These are phyloP conservation scores for Tenthredo mesomela DNA, from an alignment of 2,888 invertebrate genomes.

Conservation along the genomic window DNA sequence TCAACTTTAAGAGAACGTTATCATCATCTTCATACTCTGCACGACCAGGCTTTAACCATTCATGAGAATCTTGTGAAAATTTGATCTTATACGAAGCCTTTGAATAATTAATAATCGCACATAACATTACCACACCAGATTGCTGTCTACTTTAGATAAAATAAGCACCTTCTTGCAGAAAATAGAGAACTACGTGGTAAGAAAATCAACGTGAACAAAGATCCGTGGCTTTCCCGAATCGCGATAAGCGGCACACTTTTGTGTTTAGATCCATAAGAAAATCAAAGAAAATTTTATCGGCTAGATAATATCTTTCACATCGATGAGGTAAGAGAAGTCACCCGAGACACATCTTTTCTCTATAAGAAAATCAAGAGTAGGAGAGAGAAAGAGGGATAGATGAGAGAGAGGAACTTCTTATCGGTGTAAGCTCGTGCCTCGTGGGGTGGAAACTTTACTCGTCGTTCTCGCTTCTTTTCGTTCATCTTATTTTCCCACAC, in stretches of 20 bases:
- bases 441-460: constrained; percentile 48
- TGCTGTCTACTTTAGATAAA: neutral
- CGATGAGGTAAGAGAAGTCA: constrained; percentile 10
- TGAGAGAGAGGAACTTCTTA: constrained; percentile 33
- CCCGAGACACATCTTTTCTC: constrained; percentile 44
- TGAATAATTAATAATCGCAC: constrained; percentile 11
- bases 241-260: neutral
- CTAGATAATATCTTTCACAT: constrained; percentile 20
- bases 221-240: neutral
- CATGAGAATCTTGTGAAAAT: neutral
- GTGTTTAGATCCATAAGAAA: neutral
- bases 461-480: constrained; percentile 37
- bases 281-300: constrained; percentile 20
- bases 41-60: neutral
- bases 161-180: neutral
- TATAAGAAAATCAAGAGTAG: neutral
- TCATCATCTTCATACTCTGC: constrained; percentile 6
- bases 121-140: neutral
- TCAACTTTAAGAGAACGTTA: constrained; percentile 32
- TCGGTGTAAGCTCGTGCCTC: constrained; percentile 35
- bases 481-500: constrained; percentile 17
- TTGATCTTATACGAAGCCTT: neutral
- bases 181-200: neutral
- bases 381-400: neutral
- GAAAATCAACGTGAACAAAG: neutral